Base-by-base conservation (phyloP, 2,888 invertebrate species). In the Hydropsyche betteni region DNA sequence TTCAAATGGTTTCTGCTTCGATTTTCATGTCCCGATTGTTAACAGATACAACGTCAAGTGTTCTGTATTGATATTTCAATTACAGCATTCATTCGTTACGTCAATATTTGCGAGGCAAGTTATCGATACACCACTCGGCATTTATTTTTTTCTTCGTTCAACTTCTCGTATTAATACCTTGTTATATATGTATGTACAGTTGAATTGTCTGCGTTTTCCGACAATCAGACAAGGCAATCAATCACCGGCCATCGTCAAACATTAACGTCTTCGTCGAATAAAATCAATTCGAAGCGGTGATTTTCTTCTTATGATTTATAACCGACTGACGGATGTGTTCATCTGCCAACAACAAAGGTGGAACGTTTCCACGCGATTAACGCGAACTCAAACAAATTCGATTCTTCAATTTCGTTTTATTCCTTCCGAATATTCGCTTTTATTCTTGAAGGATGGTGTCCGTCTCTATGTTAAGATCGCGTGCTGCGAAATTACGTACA, bases 191-290 rank as follows among this genome's bases (percentile, higher is more conserved):
- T 58, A 24, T 24, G 58, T 58, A 24, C 24, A 14, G 58, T 58
- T 58, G 24, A 24, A 58, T 58, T 58, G 24, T 58, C 58, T 58
- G 44, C 14, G 58, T 24, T 58, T 24, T 58, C 58, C 58, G 14
- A 53, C 53, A 53, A 53, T 53, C 53, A 12, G 53, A 53, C 53
- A 53, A 53, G 58, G 24, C 58, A 58, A 58, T 58, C 58, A 58
- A 58, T 58, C 58, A 58, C 58, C 14, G 24, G 14, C 58, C 58
- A 58, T 58, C 58, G 58, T 16, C 58, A 58, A 58, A 58, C 58
- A 58, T 58, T 58, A 58, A 16, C 58, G 58, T 58, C 58, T 58
- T 58, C 58, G 58, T 58, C 24, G 58, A 58, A 58, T 58, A 24
- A 58, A 58, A 58, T 58, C 58, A 24, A 58, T 58, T 58, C 58